phyloP scores from a whole-genome alignment of 2,888 invertebrate genomes.

The Calliphora vomitoria region DNA sequence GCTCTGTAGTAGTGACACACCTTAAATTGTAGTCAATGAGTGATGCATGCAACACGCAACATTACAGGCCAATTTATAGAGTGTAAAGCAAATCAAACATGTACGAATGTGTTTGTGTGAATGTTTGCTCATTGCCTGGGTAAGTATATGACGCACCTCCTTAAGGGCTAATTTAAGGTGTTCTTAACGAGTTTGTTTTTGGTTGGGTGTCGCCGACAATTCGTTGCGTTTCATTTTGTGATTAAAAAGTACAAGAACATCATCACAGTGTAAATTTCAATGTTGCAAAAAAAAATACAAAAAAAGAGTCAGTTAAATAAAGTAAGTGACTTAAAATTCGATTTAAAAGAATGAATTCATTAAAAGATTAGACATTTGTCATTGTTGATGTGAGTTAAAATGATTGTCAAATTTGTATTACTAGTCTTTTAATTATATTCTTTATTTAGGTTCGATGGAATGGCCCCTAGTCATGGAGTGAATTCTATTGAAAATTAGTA shows the following conservation, averaged over 20 bases:
- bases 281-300: slow-evolving; percentile 53
- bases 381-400: no score
- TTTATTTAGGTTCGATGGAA: no score
- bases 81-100: slow-evolving; percentile 70
- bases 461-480: no score
- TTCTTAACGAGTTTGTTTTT: slow-evolving; percentile 80
- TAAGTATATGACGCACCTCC: slow-evolving; percentile 70
- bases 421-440: no score
- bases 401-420: no score
- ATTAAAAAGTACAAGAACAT: slow-evolving; percentile 68
- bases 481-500: no score
- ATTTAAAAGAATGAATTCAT: slow-evolving; percentile 49
- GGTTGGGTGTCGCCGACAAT: slow-evolving; percentile 81
- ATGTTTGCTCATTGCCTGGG: slow-evolving; percentile 42
- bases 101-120: slow-evolving; percentile 21
- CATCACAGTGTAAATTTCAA: slow-evolving; percentile 34
- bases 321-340: not conserved
- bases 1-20: slow-evolving; percentile 67
- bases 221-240: slow-evolving; percentile 80
- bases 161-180: slow-evolving; percentile 74
- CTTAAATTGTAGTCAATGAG: slow-evolving; percentile 69
- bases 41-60: slow-evolving; percentile 74
- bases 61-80: slow-evolving; percentile 70
- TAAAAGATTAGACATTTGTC: not conserved
- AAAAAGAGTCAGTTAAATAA: not conserved